Conservation (phyloP, 2,888 invertebrate species). For the Ligdia adustata region DNA sequence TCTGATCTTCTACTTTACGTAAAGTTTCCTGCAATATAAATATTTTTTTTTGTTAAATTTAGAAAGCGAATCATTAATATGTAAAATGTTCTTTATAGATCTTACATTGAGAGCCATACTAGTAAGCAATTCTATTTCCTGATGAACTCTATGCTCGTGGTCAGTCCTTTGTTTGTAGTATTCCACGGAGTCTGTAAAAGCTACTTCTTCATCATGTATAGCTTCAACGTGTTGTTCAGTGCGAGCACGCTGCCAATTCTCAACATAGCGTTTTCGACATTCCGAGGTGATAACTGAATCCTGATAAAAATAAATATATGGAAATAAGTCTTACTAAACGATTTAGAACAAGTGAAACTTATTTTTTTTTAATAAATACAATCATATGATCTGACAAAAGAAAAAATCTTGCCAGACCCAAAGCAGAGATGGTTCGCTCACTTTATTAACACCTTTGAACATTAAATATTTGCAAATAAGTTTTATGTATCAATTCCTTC, state of each 20-base stretch:
- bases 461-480: too few relatives aligned
- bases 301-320: constrained; percentile 26
- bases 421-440: too few relatives aligned
- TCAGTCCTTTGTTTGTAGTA: constrained; percentile 57
- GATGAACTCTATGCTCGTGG: constrained; percentile 66
- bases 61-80: too few relatives aligned
- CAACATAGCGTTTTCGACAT: constrained; percentile 57
- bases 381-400: too few relatives aligned
- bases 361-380: too few relatives aligned
- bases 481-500: too few relatives aligned
- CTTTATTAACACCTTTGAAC: too few relatives aligned
- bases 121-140: constrained; percentile 67
- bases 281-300: constrained; percentile 45
- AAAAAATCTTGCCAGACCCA: too few relatives aligned
- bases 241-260: constrained; percentile 65
- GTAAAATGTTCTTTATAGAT: not conserved
- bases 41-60: not conserved
- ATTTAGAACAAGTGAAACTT: too few relatives aligned
- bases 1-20: constrained; percentile 63
- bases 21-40: constrained; percentile 74
- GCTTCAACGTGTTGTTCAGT: constrained; percentile 59
- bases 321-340: too few relatives aligned
- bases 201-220: constrained; percentile 50
- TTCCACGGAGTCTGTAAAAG: constrained; percentile 45
- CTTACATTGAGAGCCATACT: constrained; percentile 65